phyloP scores from a whole-genome alignment of 2,113 vertebrate species.

The Xyliphius kryptos region DNA sequence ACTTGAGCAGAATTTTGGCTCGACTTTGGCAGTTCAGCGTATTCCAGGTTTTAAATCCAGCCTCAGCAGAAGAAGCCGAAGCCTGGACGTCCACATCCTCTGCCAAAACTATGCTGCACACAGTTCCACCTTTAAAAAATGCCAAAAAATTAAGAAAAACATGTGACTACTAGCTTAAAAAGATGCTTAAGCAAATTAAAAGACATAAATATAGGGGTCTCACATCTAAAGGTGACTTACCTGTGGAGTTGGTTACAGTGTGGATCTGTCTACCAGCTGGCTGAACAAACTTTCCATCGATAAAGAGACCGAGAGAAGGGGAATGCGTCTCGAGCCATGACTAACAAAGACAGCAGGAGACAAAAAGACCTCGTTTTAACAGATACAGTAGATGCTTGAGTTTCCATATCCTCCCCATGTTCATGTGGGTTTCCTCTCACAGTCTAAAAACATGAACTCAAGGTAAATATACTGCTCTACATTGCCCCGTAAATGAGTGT shows the following conservation, averaged over 20 bases:
- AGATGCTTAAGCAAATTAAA: not conserved
- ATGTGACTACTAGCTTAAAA: not conserved
- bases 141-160: no score
- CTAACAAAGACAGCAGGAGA: slow-evolving; percentile 38
- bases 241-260: slow-evolving; percentile 50
- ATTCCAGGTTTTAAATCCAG: slow-evolving; percentile 53
- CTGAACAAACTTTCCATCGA: slow-evolving; percentile 54
- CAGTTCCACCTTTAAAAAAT: slow-evolving; percentile 40
- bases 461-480: no score
- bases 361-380: not conserved
- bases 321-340: slow-evolving; percentile 63
- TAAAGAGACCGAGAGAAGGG: slow-evolving; percentile 56
- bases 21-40: slow-evolving; percentile 51
- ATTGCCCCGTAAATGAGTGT: no score
- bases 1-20: slow-evolving; percentile 61
- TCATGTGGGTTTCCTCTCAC: no score
- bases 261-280: slow-evolving; percentile 43
- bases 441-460: no score
- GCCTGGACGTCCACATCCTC: slow-evolving; percentile 51
- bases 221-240: slow-evolving; percentile 44
- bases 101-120: slow-evolving; percentile 54
- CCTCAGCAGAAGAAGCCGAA: slow-evolving; percentile 47
- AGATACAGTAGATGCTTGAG: not conserved
- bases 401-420: no score
- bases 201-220: not conserved